Evolutionary conservation across 2,797 vertebrate genomes (phyloP), one percentile per base, ranked within the genome.

Genomic region (Cheirogaleus major): DNA sequence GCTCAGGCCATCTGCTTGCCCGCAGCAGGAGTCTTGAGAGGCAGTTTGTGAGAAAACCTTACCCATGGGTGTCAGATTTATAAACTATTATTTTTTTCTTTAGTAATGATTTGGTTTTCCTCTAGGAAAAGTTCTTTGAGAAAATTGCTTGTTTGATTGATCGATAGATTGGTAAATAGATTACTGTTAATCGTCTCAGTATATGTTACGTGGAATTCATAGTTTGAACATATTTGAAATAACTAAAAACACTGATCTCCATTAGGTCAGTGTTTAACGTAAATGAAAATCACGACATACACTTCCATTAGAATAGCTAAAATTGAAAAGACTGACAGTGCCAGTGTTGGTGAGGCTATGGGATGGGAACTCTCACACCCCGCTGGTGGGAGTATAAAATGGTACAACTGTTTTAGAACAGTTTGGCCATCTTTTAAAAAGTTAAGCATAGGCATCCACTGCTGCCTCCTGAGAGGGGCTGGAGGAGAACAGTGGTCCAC

Each of bases 181-280:
- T 92, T 96, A 48, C 48, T 93, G 48, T 94, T 96, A 85, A 87
- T 91, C 79, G 27, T 97, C 67, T 92, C 82, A 55, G 15, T 73
- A n/a, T 95, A 89, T 79, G 45, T 80, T 91, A 91, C 50, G 55
- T 92, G 61, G 30, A 95, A 96, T 84, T 96, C 45, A 72, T 92
- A 94, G 30, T 89, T 94, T 73, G 92, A 96, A 96, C 59, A 78
- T 48, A 75, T 4, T 88, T 96, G 55, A 93, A 95, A 81, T 93
- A 91, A 94, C 86, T 94, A 81, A 59, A 87, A 97, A 27, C 22
- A 84, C 69, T 48, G 30, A 90, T 69, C 41, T 89, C 20, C 32
- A 59, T 55, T 88, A 65, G 63, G 59, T 79, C 69, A 80, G 35
- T 96, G 43, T 85, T 95, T 85, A 78, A 48, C 67, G 12, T 83